Percentiles rank a stretch among this genome's conserved stretches.
Conservation (phyloP, 2,888 invertebrate species). For the Nemapogon koenigi region DNA sequence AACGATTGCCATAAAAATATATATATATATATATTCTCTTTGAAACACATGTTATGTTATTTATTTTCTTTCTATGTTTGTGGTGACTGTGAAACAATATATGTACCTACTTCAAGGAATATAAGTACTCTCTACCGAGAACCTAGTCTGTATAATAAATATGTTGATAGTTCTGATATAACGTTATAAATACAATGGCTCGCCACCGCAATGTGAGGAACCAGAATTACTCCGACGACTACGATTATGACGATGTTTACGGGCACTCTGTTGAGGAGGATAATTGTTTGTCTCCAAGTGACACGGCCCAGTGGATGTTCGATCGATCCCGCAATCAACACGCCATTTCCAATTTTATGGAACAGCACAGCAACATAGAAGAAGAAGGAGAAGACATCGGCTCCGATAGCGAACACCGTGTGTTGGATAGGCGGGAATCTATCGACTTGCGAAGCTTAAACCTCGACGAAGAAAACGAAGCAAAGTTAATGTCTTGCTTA, state of each 20-base stretch:
- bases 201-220: conserved; percentile 86
- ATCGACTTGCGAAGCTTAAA: conserved; percentile 51
- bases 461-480: conserved; percentile 73
- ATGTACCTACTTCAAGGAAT: no score
- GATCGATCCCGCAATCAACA: conserved; percentile 78
- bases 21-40: no score
- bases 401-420: conserved; percentile 24
- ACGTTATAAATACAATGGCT: conserved; percentile 70
- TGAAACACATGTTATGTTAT: no score
- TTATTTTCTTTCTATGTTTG: no score
- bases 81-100: no score
- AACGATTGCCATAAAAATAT: no score
- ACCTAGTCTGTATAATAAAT: no score
- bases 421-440: conserved; percentile 44
- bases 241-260: conserved; percentile 91
- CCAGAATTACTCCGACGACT: conserved; percentile 88
- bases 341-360: conserved; percentile 78
- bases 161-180: no score
- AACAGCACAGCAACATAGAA: conserved; percentile 76
- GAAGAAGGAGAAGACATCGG: conserved; percentile 66
- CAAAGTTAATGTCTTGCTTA: conserved; percentile 80
- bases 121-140: no score
- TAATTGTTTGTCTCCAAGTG: conserved; percentile 88
- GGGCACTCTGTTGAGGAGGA: conserved; percentile 96
- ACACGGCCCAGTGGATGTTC: conserved; percentile 83